Percentiles rank a stretch among this genome's conserved stretches.
phyloP scores from a whole-genome alignment of 2,888 invertebrate species.

The Nymphalis polychloros region DNA sequence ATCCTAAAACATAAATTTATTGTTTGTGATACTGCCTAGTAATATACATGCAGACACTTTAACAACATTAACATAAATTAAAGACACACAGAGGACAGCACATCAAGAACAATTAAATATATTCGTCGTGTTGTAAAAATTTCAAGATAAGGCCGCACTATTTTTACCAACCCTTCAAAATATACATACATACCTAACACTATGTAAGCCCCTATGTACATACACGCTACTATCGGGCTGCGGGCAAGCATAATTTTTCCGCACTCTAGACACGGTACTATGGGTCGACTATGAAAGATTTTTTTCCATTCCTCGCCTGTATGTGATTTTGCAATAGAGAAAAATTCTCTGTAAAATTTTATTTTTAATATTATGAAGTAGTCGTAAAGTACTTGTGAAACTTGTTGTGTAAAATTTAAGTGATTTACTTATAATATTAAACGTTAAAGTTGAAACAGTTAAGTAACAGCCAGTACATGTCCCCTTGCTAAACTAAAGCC shows the following conservation, averaged over 20 bases:
- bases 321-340: slow-evolving; percentile 41
- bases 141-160: slow-evolving; percentile 7
- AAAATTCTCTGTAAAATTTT: slow-evolving; percentile 20
- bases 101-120: no score
- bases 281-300: slow-evolving; percentile 44
- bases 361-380: slow-evolving; percentile 21
- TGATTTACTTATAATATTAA: neutral
- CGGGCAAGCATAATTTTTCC: slow-evolving; percentile 48
- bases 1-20: no score
- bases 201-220: neutral
- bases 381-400: slow-evolving; percentile 8
- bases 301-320: slow-evolving; percentile 35
- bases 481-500: no score
- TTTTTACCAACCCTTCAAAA: slow-evolving; percentile 19
- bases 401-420: slow-evolving; percentile 1
- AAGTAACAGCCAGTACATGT: no score
- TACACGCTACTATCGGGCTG: slow-evolving; percentile 28
- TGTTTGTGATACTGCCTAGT: no score
- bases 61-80: no score
- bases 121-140: neutral
- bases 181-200: slow-evolving; percentile 5
- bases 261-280: slow-evolving; percentile 41
- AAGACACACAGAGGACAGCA: no score
- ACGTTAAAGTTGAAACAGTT: no score
- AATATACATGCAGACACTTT: no score